Evolutionary conservation across 2,113 vertebrate genomes (phyloP).

Genomic region (Pangasianodon hypophthalmus): DNA sequence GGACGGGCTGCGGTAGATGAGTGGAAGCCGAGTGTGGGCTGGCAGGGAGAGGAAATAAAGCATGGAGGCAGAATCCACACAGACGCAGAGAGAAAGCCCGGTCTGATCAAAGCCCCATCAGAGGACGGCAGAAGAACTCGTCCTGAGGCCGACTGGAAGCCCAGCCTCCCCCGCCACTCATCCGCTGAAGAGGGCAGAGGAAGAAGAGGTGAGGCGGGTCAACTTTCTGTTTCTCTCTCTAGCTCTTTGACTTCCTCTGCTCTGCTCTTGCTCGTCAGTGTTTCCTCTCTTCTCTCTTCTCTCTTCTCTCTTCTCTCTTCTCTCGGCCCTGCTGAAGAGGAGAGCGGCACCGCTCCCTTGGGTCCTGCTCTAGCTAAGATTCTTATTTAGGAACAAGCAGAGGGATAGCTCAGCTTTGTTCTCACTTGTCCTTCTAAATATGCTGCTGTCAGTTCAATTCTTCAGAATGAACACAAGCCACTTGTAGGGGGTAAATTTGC

Average conservation of each 20-base stretch:
- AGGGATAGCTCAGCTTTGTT: slow-evolving; percentile 69
- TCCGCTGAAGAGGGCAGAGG: slow-evolving; percentile 81
- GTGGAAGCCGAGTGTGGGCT: slow-evolving; percentile 49
- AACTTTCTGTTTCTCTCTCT: slow-evolving; percentile 16
- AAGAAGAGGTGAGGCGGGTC: slow-evolving; percentile 67
- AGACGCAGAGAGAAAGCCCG: slow-evolving; percentile 68
- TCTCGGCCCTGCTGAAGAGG: slow-evolving; percentile 66
- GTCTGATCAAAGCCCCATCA: slow-evolving; percentile 75
- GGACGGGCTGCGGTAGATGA: slow-evolving; percentile 63
- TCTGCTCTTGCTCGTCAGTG: background rate
- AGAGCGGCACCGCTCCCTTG: slow-evolving; percentile 65
- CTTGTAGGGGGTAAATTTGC: slow-evolving; percentile 47
- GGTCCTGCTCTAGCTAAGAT: slow-evolving; percentile 74
- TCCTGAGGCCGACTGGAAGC: slow-evolving; percentile 74
- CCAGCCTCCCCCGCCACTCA: slow-evolving; percentile 75
- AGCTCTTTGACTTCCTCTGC: background rate
- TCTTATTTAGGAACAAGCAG: slow-evolving; percentile 74
- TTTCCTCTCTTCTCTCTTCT: slow-evolving; percentile 38
- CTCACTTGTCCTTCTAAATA: slow-evolving; percentile 64
- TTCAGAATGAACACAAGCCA: slow-evolving; percentile 58
- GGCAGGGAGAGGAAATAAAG: slow-evolving; percentile 69
- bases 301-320: slow-evolving; percentile 41
- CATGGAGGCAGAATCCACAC: slow-evolving; percentile 65
- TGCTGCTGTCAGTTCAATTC: slow-evolving; percentile 61
- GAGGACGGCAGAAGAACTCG: slow-evolving; percentile 74